Percentiles rank a stretch among this genome's conserved stretches.
Evolutionary conservation across 2,888 invertebrate species (phyloP).

Genomic region (Stenchaetothrips biformis): DNA sequence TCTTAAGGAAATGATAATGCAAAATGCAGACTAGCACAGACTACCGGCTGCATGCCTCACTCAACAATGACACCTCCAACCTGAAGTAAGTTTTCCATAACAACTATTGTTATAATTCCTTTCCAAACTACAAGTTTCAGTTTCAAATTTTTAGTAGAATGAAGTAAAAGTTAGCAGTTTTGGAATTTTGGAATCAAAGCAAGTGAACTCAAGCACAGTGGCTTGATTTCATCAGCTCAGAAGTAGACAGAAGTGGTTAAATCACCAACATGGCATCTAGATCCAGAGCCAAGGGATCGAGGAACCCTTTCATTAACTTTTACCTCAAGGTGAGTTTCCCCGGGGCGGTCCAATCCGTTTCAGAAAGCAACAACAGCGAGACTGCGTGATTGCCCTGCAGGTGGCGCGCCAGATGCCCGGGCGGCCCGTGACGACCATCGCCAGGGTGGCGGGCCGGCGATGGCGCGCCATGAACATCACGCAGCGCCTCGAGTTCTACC

Average conservation of each 20-base stretch:
- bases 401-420: neutral
- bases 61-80: neutral
- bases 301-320: neutral
- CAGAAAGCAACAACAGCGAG: too few species aligned
- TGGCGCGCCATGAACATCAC: constrained; percentile 6
- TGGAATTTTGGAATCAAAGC: too few species aligned
- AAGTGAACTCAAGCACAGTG: too few species aligned
- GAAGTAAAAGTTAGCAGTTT: neutral
- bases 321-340: neutral
- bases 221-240: too few species aligned
- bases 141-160: neutral
- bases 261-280: neutral
- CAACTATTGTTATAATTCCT: neutral
- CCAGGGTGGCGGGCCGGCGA: neutral
- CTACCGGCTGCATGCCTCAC: neutral
- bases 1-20: too few species aligned
- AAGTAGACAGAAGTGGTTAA: too few species aligned
- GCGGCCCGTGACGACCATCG: neutral
- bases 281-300: neutral
- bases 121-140: neutral
- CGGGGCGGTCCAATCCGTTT: too few species aligned
- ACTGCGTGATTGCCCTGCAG: too few species aligned
- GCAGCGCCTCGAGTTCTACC: neutral
- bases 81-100: neutral
- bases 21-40: too few species aligned